A percentile compares a stretch with the other conserved stretches of the same genome.
Evolutionary conservation across 1,140 invertebrate genomes (phyloP).

Genomic region (Drosophila erecta): DNA sequence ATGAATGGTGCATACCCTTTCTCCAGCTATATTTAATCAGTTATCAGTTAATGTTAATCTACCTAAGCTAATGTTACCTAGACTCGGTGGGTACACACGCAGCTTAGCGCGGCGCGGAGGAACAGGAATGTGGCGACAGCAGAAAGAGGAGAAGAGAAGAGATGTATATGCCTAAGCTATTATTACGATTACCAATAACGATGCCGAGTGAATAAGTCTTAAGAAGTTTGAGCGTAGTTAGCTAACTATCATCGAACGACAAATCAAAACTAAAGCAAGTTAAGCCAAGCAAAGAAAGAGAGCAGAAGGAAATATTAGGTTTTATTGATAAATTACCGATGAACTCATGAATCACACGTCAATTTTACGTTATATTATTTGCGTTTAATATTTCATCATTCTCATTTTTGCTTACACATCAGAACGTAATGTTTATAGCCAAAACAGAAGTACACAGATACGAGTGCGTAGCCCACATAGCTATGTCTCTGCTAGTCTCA

Average conservation of each 20-base stretch:
- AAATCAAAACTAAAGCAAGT: slow-evolving; percentile 28
- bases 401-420: slow-evolving; percentile 52
- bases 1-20: slow-evolving; percentile 77
- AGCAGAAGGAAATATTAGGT: slow-evolving; percentile 37
- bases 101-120: slow-evolving; percentile 42
- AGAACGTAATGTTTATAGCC: slow-evolving; percentile 44
- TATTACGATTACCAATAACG: slow-evolving; percentile 61
- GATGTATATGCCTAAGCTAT: slow-evolving; percentile 63
- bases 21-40: slow-evolving; percentile 51
- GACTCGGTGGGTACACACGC: slow-evolving; percentile 36
- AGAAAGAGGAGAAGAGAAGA: slow-evolving; percentile 19
- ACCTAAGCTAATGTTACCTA: slow-evolving; percentile 63
- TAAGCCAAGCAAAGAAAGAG: slow-evolving; percentile 6
- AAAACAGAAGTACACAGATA: slow-evolving; percentile 46
- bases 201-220: slow-evolving; percentile 56
- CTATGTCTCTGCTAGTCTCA: slow-evolving; percentile 49
- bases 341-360: slow-evolving; percentile 32
- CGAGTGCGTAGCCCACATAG: slow-evolving; percentile 44
- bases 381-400: slow-evolving; percentile 43
- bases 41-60: slow-evolving; percentile 68
- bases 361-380: slow-evolving; percentile 37
- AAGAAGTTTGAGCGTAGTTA: slow-evolving; percentile 57
- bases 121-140: slow-evolving; percentile 6
- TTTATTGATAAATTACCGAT: slow-evolving; percentile 53
- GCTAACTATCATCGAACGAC: slow-evolving; percentile 62